A percentile compares a stretch with the other conserved stretches of the same genome.
Conservation (phyloP, 2,113 vertebrate species). For the Calidris pugnax region DNA sequence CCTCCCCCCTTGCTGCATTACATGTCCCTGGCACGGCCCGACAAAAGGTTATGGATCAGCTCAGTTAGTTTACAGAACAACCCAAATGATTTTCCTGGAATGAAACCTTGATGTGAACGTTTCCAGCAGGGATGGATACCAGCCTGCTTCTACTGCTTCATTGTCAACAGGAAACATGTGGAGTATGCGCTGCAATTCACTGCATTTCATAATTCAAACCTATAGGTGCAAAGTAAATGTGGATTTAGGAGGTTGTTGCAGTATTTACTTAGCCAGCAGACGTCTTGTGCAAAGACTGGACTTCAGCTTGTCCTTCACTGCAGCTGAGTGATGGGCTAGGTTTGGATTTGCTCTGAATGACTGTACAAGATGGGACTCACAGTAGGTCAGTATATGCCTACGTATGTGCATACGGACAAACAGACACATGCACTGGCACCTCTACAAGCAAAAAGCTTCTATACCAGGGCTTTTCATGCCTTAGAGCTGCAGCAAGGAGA, state of each 20-base stretch:
- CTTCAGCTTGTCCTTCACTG: background rate
- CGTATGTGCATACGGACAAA: background rate
- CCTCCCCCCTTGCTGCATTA: background rate
- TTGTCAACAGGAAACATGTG: background rate
- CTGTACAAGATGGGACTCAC: background rate
- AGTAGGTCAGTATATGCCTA: background rate
- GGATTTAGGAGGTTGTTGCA: background rate
- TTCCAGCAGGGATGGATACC: background rate
- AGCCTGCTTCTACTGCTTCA: background rate
- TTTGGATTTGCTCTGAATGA: background rate
- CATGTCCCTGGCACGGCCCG: background rate
- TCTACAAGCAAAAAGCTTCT: background rate
- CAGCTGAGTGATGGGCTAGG: background rate
- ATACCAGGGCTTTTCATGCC: background rate
- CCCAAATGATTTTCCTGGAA: slow-evolving; percentile 5
- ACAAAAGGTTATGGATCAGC: slow-evolving; percentile 3
- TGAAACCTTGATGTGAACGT: background rate
- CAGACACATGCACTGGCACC: background rate
- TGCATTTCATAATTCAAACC: background rate
- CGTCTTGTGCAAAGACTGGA: background rate
- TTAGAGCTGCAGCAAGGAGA: background rate
- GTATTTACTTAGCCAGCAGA: background rate
- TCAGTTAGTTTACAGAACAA: background rate
- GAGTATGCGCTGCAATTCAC: background rate
- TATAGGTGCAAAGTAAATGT: background rate